A percentile compares a stretch with the other conserved stretches of the same genome.
These are phyloP conservation scores for Melozone crissalis DNA, from an alignment of 2,113 vertebrate genomes.

Conservation along the genomic window DNA sequence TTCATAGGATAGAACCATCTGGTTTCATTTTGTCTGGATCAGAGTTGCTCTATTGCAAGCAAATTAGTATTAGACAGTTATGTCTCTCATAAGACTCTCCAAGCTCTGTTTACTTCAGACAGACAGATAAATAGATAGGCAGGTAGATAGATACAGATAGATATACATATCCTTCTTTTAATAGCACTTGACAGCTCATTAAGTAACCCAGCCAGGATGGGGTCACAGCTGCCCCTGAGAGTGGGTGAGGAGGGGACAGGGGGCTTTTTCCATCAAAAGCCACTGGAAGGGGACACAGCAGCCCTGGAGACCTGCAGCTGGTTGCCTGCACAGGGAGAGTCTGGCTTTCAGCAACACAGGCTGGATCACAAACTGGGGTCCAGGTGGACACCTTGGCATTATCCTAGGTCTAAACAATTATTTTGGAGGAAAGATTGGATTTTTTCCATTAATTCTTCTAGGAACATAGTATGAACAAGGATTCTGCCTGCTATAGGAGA, in stretches of 20 bases:
- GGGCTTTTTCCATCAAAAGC: not conserved
- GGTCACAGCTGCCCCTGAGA: not conserved
- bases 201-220: not conserved
- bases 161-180: not conserved
- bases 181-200: not conserved
- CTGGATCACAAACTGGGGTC: not conserved
- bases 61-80: not conserved
- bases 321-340: not conserved
- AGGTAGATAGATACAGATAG: not conserved
- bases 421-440: not conserved
- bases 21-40: not conserved
- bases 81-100: not conserved
- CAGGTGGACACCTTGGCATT: not conserved
- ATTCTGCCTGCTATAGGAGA: not conserved
- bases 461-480: fast-evolving
- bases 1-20: not conserved
- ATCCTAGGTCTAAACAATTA: not conserved
- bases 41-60: not conserved
- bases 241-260: not conserved
- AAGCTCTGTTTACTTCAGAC: not conserved
- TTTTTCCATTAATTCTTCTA: not conserved
- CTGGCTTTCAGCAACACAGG: not conserved
- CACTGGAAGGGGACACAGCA: not conserved
- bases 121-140: not conserved
- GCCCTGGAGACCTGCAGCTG: fast-evolving